phyloP scores from a whole-genome alignment of 2,113 vertebrate species.

The Scophthalmus maximus region DNA sequence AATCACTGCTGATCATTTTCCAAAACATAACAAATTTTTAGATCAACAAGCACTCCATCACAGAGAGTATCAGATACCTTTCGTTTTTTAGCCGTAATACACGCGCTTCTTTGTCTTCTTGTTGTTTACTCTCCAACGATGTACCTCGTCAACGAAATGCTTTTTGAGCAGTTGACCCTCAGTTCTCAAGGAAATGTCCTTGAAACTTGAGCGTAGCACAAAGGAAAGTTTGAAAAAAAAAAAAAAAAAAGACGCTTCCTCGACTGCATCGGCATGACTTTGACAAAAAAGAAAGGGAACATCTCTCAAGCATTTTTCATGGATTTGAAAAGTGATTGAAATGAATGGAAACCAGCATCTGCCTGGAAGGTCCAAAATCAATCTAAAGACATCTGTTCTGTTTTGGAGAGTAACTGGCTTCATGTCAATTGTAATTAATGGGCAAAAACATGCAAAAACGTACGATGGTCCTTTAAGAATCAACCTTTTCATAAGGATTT shows the following conservation, averaged over 20 bases:
- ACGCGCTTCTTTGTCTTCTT: neutral
- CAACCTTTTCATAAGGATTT: slow-evolving; percentile 18
- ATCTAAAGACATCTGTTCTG: slow-evolving; percentile 49
- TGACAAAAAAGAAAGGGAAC: too few species aligned
- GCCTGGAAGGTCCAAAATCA: slow-evolving; percentile 32
- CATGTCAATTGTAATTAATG: slow-evolving; percentile 39
- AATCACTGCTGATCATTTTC: slow-evolving; percentile 8
- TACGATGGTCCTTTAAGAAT: slow-evolving; percentile 7
- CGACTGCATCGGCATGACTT: too few species aligned
- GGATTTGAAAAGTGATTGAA: neutral
- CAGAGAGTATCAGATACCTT: too few species aligned
- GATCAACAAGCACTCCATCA: neutral
- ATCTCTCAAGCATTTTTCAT: neutral
- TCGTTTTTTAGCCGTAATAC: neutral
- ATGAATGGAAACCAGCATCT: slow-evolving; percentile 24
- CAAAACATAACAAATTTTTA: neutral
- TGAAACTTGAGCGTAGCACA: slow-evolving; percentile 9
- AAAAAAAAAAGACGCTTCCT: too few species aligned
- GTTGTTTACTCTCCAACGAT: neutral
- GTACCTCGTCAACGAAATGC: neutral
- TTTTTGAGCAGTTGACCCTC: neutral
- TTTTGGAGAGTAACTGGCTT: slow-evolving; percentile 1
- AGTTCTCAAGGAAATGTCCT: neutral
- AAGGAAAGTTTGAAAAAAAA: neutral
- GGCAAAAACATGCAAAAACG: slow-evolving; percentile 26